Evolutionary conservation across 2,797 vertebrate species (phyloP).

Genomic region (Pitangus sulphuratus): DNA sequence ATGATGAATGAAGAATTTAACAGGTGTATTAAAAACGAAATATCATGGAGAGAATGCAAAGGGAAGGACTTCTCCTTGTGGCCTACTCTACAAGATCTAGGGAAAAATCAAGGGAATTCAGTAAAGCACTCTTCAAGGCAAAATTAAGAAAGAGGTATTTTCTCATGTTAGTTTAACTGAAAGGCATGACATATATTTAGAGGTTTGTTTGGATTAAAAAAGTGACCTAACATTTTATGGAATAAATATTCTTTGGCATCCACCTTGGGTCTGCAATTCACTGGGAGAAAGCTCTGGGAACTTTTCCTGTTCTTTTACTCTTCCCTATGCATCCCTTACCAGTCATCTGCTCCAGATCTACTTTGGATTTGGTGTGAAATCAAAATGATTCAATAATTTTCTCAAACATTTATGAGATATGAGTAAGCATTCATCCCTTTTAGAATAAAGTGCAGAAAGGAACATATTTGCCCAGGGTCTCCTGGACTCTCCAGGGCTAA

Average conservation of each 20-base stretch:
- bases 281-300: background rate
- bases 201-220: background rate
- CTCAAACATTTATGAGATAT: background rate
- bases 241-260: background rate
- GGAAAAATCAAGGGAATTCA: background rate
- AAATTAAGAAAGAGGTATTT: background rate
- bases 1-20: background rate
- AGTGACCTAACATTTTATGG: background rate
- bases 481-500: background rate
- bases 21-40: background rate
- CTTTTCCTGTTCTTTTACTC: background rate
- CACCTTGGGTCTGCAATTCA: background rate
- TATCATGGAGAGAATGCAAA: background rate
- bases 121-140: background rate
- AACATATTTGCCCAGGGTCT: accelerated
- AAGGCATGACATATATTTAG: background rate
- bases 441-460: background rate
- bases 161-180: background rate
- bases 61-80: background rate
- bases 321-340: background rate
- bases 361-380: background rate
- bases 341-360: background rate
- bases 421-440: background rate
- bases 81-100: background rate
- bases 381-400: background rate